Conservation (phyloP, 2,797 vertebrate genomes). For the Otolemur crassicaudatus region DNA sequence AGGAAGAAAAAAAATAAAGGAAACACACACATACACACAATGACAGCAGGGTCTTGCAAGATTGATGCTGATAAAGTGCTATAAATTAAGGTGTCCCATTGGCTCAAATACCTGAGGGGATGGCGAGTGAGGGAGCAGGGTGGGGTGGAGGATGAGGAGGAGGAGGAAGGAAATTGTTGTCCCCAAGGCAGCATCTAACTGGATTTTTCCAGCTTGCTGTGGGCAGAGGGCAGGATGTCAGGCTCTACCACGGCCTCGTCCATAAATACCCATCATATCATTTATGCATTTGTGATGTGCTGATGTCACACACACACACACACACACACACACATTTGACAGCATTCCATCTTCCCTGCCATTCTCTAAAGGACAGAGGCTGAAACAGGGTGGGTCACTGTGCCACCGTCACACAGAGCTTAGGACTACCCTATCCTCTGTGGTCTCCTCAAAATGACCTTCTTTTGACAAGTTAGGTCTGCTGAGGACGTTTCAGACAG, state of each 20-base stretch:
- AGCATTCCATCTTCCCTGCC: not conserved
- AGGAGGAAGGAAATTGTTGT: not conserved
- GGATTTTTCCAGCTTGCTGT: constrained; percentile 15
- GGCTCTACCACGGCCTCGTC: not conserved
- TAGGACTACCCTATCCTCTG: not conserved
- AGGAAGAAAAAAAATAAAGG: not conserved
- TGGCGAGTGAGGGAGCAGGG: not conserved
- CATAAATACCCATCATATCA: not conserved
- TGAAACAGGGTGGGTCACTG: not conserved
- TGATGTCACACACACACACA: not conserved
- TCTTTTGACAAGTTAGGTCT: not conserved
- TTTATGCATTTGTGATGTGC: not conserved
- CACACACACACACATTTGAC: not conserved
- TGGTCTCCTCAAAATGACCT: not conserved
- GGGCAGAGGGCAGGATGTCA: not conserved
- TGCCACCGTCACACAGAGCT: not conserved
- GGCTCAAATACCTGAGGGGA: not conserved
- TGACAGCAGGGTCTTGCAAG: not conserved
- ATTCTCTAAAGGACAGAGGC: not conserved
- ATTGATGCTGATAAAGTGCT: not conserved
- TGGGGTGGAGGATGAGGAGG: fast-evolving
- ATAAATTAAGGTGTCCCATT: not conserved
- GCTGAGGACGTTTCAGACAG: not conserved
- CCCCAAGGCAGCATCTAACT: not conserved
- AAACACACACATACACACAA: not conserved